These are phyloP conservation scores for Aurelia coerulea DNA, from an alignment of 30 jellyfish, hydroid and myxozoan genomes.

Conservation along the genomic window DNA sequence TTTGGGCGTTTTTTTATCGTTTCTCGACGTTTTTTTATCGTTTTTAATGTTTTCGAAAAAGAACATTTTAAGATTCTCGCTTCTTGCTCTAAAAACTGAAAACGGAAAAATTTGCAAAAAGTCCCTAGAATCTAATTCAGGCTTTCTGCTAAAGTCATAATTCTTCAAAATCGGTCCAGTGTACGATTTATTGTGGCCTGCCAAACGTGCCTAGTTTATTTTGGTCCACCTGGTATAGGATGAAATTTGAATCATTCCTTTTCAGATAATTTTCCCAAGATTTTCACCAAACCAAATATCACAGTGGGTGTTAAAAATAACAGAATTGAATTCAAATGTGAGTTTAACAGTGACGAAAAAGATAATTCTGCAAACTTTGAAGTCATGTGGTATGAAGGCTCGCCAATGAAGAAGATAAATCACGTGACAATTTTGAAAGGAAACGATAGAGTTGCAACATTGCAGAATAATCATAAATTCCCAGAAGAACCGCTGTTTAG, in stretches of 20 bases:
- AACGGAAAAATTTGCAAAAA: too few relatives aligned
- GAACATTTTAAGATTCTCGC: too few relatives aligned
- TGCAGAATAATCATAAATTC: constrained; percentile 22
- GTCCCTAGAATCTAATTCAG: too few relatives aligned
- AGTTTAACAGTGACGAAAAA: constrained; percentile 1
- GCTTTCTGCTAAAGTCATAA: too few relatives aligned
- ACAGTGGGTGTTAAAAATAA: constrained; percentile 11
- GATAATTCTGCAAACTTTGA: constrained; percentile 10
- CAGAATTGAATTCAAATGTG: constrained; percentile 24
- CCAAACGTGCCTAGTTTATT: too few relatives aligned
- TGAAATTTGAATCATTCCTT: not conserved
- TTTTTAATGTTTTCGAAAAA: too few relatives aligned
- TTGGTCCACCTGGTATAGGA: too few relatives aligned
- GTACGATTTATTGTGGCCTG: too few relatives aligned
- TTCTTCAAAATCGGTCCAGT: too few relatives aligned
- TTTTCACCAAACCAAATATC: not conserved
- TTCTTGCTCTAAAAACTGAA: too few relatives aligned
- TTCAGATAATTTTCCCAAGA: constrained; percentile 35
- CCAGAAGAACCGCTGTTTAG: constrained; percentile 28
- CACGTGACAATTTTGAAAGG: constrained; percentile 25
- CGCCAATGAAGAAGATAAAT: constrained; percentile 38
- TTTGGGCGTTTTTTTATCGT: too few relatives aligned
- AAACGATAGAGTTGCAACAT: constrained; percentile 28
- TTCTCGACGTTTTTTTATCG: too few relatives aligned
- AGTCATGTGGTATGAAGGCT: constrained; percentile 63